phyloP scores from a whole-genome alignment of 2,797 vertebrate genomes.

The Erpetoichthys calabaricus region DNA sequence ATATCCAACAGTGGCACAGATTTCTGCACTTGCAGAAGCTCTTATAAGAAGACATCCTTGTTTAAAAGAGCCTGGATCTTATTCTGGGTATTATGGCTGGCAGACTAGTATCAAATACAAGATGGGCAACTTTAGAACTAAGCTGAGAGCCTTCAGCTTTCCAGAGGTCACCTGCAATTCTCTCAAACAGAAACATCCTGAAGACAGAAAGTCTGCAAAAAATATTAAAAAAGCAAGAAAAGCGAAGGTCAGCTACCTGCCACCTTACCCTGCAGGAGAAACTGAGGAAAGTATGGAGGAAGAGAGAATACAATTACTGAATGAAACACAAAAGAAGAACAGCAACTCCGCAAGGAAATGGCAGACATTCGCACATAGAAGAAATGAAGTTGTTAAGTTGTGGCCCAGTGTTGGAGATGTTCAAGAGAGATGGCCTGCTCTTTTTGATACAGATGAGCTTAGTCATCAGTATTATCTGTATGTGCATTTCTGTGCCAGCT shows the following conservation, averaged over 20 bases:
- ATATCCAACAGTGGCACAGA: slow-evolving; percentile 8
- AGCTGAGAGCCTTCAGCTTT: slow-evolving; percentile 8
- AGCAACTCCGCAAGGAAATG: too few relatives aligned
- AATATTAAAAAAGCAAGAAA: slow-evolving; percentile 6
- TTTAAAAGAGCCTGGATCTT: too few relatives aligned
- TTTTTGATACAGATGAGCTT: too few relatives aligned
- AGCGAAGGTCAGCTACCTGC: slow-evolving; percentile 8
- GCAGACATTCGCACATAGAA: too few relatives aligned
- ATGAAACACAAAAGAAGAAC: too few relatives aligned
- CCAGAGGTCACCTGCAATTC: slow-evolving; percentile 6
- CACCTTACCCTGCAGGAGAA: slow-evolving; percentile 3
- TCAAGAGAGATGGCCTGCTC: too few relatives aligned
- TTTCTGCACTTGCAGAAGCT: slow-evolving; percentile 6
- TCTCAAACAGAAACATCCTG: slow-evolving; percentile 7
- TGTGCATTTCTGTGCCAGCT: too few relatives aligned
- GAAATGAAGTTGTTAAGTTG: too few relatives aligned
- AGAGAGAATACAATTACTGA: too few relatives aligned
- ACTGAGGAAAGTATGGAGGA: slow-evolving; percentile 3
- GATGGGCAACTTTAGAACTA: slow-evolving; percentile 8
- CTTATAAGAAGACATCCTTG: slow-evolving; percentile 8
- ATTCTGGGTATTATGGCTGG: slow-evolving; percentile 9
- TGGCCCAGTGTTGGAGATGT: too few relatives aligned
- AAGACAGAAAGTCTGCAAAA: not conserved
- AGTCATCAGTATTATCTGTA: too few relatives aligned
- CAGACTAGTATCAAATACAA: slow-evolving; percentile 10